Conservation (phyloP, 2,888 invertebrate species). For the Drosophila conformis region DNA sequence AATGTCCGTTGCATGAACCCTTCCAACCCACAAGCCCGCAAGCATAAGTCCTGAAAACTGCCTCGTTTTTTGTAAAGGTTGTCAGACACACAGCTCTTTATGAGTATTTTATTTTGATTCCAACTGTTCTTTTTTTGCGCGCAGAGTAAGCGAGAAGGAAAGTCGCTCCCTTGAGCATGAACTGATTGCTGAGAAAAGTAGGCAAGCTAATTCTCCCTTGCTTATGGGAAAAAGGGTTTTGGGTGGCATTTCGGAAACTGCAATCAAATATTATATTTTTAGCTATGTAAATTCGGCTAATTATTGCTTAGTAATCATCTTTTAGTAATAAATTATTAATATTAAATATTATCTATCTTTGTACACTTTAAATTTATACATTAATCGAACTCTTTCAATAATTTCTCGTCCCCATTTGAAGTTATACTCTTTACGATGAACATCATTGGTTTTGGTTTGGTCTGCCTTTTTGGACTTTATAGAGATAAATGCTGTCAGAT, state of each 20-base stretch:
- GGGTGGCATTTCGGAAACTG: constrained; percentile 7
- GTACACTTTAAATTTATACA: neutral
- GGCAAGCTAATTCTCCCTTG: constrained; percentile 9
- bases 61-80: constrained; percentile 29
- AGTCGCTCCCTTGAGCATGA: neutral
- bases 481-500: constrained; percentile 39
- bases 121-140: constrained; percentile 29
- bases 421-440: neutral
- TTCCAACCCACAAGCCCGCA: neutral
- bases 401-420: neutral
- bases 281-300: neutral
- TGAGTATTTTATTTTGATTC: constrained; percentile 70
- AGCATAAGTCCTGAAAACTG: neutral
- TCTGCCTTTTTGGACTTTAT: constrained; percentile 6
- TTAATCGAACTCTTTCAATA: neutral
- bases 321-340: neutral
- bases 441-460: neutral
- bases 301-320: neutral
- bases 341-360: neutral
- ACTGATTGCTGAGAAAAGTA: constrained; percentile 22
- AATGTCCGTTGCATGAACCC: constrained; percentile 40
- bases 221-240: constrained; percentile 11
- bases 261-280: neutral
- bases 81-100: constrained; percentile 59
- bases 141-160: neutral